Percentiles rank a stretch among this genome's conserved stretches.
Evolutionary conservation across 2,113 vertebrate species (phyloP).

Genomic region (Eulemur macaco): DNA sequence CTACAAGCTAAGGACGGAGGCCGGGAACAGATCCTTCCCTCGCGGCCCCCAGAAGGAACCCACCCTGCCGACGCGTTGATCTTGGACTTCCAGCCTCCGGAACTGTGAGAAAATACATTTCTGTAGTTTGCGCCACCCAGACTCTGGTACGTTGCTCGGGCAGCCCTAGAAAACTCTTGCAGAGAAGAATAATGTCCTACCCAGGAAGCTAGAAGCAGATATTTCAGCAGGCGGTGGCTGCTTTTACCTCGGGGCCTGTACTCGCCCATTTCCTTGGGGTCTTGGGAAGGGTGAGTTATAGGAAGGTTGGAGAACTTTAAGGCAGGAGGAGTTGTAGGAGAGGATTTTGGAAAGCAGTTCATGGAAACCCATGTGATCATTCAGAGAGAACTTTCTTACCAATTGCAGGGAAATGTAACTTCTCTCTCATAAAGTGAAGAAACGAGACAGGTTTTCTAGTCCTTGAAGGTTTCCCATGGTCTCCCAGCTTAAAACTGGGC

Average conservation of each 20-base stretch:
- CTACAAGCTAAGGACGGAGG: not conserved
- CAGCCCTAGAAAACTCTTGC: not conserved
- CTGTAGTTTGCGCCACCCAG: not conserved
- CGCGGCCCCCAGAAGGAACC: not conserved
- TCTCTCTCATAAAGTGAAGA: not conserved
- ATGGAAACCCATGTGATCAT: not conserved
- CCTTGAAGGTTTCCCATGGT: not conserved
- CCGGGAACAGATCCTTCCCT: not conserved
- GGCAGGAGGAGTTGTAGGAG: not conserved
- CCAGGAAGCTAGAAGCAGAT: not conserved
- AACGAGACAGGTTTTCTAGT: not conserved
- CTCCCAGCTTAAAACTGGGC: not conserved
- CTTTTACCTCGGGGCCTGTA: not conserved
- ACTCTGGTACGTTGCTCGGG: not conserved
- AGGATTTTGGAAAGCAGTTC: not conserved
- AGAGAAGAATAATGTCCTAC: not conserved
- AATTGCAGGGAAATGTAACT: not conserved
- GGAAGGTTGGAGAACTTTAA: not conserved
- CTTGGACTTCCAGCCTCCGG: not conserved
- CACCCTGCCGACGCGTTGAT: no score
- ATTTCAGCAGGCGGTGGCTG: not conserved
- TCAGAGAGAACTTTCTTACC: not conserved
- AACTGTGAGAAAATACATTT: not conserved
- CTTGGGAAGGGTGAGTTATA: not conserved
- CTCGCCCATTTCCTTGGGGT: not conserved